Percentiles rank a stretch among this genome's conserved stretches.
phyloP scores from a whole-genome alignment of 2,888 invertebrate genomes.

The Tiphia femorata region DNA sequence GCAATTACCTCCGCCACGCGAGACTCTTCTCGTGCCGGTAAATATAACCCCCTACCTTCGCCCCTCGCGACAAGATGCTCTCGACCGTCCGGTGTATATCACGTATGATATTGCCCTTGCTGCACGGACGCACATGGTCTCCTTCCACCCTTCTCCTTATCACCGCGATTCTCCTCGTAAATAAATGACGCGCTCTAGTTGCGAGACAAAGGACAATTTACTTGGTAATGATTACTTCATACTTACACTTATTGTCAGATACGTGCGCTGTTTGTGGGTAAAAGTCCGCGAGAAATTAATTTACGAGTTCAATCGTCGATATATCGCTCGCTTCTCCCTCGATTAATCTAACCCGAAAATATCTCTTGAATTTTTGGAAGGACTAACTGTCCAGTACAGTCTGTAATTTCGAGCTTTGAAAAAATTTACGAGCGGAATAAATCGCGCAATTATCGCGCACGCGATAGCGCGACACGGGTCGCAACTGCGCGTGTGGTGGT shows the following conservation, averaged over 20 bases:
- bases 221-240: too few relatives aligned
- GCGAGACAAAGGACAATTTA: not conserved
- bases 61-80: conserved; percentile 26
- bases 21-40: conserved; percentile 25
- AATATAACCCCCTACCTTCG: conserved; percentile 34
- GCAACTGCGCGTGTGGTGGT: not conserved
- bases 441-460: conserved; percentile 43
- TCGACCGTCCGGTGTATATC: conserved; percentile 27
- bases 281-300: too few relatives aligned
- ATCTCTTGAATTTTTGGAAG: not conserved
- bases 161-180: conserved; percentile 2
- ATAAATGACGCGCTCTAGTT: not conserved
- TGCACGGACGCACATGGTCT: not conserved
- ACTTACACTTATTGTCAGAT: too few relatives aligned
- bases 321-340: too few relatives aligned
- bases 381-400: conserved; percentile 2
- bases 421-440: conserved; percentile 36
- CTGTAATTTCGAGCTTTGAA: conserved; percentile 21
- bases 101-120: conserved; percentile 28
- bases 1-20: conserved; percentile 49
- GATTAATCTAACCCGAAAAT: not conserved
- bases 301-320: too few relatives aligned
- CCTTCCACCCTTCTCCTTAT: conserved; percentile 6
- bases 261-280: too few relatives aligned
- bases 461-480: conserved; percentile 11